A percentile compares a stretch with the other conserved stretches of the same genome.
phyloP scores from a whole-genome alignment of 2,888 invertebrate genomes.

The Morpho deidamia region DNA sequence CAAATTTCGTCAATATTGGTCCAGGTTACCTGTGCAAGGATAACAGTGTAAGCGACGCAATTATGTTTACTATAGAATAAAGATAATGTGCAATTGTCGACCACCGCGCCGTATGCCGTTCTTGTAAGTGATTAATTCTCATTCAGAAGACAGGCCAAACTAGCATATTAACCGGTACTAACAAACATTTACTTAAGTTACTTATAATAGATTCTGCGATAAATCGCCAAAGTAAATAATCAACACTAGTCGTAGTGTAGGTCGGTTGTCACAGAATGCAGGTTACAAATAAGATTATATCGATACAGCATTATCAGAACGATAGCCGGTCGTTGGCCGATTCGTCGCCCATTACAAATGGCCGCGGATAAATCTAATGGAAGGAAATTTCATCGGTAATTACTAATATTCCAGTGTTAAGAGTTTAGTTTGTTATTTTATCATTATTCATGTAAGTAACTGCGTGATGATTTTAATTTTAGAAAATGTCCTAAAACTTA shows the following conservation, averaged over 20 bases:
- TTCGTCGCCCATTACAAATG: conserved; percentile 23
- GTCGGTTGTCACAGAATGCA: conserved; percentile 31
- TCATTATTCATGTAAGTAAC: not conserved
- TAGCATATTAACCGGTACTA: too few relatives aligned
- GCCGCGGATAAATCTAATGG: conserved; percentile 4
- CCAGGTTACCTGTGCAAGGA: too few relatives aligned
- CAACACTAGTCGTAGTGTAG: not conserved
- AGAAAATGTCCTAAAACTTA: not conserved
- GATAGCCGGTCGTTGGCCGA: conserved; percentile 46
- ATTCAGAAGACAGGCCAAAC: too few relatives aligned
- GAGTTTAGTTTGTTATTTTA: not conserved
- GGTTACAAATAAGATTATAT: conserved; percentile 40
- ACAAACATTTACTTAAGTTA: too few relatives aligned
- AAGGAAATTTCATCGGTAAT: conserved; percentile 3
- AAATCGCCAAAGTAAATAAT: not conserved
- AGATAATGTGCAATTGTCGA: too few relatives aligned
- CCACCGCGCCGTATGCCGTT: too few relatives aligned
- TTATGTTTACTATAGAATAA: too few relatives aligned
- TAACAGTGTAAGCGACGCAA: too few relatives aligned
- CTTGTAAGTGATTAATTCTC: too few relatives aligned
- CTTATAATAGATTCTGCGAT: too few relatives aligned
- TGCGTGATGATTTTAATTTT: not conserved
- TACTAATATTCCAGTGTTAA: not conserved
- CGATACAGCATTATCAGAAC: conserved; percentile 38
- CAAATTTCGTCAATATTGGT: too few relatives aligned